phyloP scores from a whole-genome alignment of 2,797 vertebrate species.

The Serranus cabrilla region DNA sequence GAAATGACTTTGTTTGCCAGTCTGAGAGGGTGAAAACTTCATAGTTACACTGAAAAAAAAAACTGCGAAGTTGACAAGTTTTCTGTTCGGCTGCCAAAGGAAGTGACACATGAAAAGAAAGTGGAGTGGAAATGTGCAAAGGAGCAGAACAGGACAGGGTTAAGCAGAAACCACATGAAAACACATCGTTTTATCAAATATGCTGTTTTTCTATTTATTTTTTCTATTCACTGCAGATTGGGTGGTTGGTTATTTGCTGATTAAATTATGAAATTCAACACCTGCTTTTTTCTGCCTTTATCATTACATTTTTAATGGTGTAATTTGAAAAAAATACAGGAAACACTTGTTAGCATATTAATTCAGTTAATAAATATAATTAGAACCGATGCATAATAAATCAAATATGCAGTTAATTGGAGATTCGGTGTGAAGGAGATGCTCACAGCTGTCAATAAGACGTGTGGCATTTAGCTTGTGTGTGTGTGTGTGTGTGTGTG shows the following conservation, averaged over 20 bases:
- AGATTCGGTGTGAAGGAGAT: conserved; percentile 36
- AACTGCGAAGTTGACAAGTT: conserved; percentile 43
- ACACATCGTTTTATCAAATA: not conserved
- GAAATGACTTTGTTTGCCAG: conserved; percentile 15
- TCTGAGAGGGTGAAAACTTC: conserved; percentile 32
- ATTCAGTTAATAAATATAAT: conserved; percentile 14
- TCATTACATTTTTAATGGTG: not conserved
- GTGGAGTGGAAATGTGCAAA: conserved; percentile 25
- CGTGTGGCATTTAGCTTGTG: conserved; percentile 34
- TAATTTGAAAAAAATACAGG: conserved; percentile 6
- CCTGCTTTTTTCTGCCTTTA: not conserved
- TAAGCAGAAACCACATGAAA: not conserved
- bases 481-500: conserved; percentile 4
- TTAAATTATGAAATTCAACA: not conserved
- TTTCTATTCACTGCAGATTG: not conserved
- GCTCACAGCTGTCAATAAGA: conserved; percentile 55
- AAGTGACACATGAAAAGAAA: conserved; percentile 43
- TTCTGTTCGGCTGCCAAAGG: conserved; percentile 26
- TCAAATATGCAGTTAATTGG: conserved; percentile 44
- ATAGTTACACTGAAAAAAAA: conserved; percentile 20
- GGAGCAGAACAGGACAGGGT: conserved; percentile 7
- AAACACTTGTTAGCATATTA: conserved; percentile 11
- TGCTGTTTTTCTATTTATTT: not conserved
- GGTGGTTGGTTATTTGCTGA: not conserved
- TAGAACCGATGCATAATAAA: conserved; percentile 11